These are phyloP conservation scores for Lagorchestes hirsutus DNA, from an alignment of 2,797 vertebrate genomes.

Conservation along the genomic window DNA sequence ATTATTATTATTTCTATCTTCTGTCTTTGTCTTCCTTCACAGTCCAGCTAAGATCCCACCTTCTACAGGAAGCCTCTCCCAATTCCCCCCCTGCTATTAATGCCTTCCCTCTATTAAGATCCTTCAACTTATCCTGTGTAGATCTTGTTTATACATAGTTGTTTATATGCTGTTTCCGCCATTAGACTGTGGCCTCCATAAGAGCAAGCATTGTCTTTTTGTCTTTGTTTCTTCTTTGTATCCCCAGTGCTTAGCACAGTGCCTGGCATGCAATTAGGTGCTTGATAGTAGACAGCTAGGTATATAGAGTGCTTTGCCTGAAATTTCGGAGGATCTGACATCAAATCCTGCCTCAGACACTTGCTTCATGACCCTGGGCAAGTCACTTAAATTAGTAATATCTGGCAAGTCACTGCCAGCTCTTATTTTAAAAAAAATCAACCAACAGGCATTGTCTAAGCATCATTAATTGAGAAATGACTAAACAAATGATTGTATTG, in stretches of 20 bases:
- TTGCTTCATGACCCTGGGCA: neutral
- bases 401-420: neutral
- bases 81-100: neutral
- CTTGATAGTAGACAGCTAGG: neutral
- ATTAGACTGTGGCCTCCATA: neutral
- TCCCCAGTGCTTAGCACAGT: no score
- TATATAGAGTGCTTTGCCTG: neutral
- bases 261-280: no score
- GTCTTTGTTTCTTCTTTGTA: neutral
- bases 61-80: neutral
- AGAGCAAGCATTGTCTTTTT: neutral
- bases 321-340: neutral
- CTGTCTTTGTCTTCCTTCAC: neutral
- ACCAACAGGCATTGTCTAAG: no score
- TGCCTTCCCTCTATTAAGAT: neutral
- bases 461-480: no score
- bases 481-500: no score
- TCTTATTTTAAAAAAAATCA: neutral
- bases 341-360: neutral
- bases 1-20: neutral
- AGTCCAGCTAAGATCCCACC: neutral
- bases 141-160: neutral
- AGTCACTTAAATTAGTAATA: neutral
- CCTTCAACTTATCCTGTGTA: neutral
- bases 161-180: neutral